Base-by-base conservation (phyloP, 1,140 invertebrate species). In the Laupala kohalensis region DNA sequence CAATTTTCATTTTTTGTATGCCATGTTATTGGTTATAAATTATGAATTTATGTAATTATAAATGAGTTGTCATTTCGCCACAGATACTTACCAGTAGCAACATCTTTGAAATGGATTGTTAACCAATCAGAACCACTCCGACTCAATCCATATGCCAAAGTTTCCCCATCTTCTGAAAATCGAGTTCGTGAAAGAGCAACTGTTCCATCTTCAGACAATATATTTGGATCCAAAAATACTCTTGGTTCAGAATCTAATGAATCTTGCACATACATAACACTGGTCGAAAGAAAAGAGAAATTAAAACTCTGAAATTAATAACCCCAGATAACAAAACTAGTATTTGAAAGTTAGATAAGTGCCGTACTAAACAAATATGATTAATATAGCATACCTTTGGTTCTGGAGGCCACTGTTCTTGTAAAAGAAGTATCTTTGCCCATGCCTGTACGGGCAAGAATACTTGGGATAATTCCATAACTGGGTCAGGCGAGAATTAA, bases 381-480 rank as follows among this genome's bases (percentile, higher is more conserved):
- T 23, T 9, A 29, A 25, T 12, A 68, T 3, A 28, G 78, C 78
- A 78, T 78, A 95, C 93, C 90, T 94, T 80, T 98, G 96, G 80
- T 98, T 97, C 82, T 98, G 95, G 25, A 98, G 84, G n/a, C 97
- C 97, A 28, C 91, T 89, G 81, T 99, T 99, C 82, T 92, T 92
- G 75, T 89, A 92, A 81, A 94, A 97, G 80, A 94, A 99, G 80
- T 97, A 99, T 79, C 88, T 87, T 72, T 90, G 82, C 15, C 96
- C 96, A 77, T 90, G 85, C 77, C 87, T 88, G 74, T 86, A 88
- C 0, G 96, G 96, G 77, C 92, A 93, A 0, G 92, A 91, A 81
- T 92, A 97, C 81, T 97, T 98, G 29, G 95, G 93, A 83, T 93
- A 99, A 81, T 99, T 92, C 95, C 95, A 98, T 4, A 98, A 82